Conservation (phyloP, 1,140 invertebrate genomes). For the Diorhabda elongata region DNA sequence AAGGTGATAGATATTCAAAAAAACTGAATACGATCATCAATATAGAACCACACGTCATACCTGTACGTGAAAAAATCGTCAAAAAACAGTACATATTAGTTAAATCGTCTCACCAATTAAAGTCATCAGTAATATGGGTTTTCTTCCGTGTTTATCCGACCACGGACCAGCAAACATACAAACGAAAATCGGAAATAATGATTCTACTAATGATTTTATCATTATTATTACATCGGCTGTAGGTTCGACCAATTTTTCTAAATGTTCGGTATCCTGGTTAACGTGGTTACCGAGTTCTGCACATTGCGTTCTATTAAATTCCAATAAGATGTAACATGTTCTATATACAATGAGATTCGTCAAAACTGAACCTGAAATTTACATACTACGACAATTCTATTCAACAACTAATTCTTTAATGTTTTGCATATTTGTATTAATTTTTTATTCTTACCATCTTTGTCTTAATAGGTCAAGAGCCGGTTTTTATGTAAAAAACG, state of each 20-base stretch:
- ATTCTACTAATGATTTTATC: conserved; percentile 56
- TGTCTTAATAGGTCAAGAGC: too few relatives aligned
- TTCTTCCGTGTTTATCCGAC: conserved; percentile 70
- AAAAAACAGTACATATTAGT: not conserved
- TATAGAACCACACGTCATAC: not conserved
- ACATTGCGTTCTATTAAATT: not conserved
- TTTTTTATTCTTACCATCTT: too few relatives aligned
- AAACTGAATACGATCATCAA: not conserved
- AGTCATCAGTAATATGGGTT: conserved; percentile 57
- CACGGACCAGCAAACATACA: conserved; percentile 67
- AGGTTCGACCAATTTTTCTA: conserved; percentile 61
- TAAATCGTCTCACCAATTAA: conserved; percentile 49
- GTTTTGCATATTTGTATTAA: too few relatives aligned
- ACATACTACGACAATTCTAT: too few relatives aligned
- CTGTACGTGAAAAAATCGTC: not conserved
- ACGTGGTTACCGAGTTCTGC: not conserved
- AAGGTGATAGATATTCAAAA: not conserved
- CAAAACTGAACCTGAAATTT: not conserved
- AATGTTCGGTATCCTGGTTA: conserved; percentile 42
- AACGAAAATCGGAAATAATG: conserved; percentile 58
- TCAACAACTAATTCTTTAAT: too few relatives aligned
- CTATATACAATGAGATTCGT: not conserved
- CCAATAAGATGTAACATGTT: not conserved
- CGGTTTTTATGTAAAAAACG: too few relatives aligned
- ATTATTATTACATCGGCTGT: conserved; percentile 57